A percentile compares a stretch with the other conserved stretches of the same genome.
These are phyloP conservation scores for Dermolepida albohirtum DNA, from an alignment of 2,888 invertebrate genomes.

Conservation along the genomic window DNA sequence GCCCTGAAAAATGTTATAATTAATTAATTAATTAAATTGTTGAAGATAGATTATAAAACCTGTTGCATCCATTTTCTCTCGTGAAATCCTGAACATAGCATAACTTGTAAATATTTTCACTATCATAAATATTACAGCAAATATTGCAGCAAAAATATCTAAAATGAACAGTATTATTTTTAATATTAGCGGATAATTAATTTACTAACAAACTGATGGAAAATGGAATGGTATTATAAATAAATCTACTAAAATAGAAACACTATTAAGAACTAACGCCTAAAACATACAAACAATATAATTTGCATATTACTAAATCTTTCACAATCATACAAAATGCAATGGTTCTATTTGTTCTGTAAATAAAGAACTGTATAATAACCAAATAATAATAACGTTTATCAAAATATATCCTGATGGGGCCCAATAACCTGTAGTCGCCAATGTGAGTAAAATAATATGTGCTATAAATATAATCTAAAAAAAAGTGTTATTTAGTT, in stretches of 20 bases:
- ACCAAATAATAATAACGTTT: constrained; percentile 40
- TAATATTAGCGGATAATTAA: background rate
- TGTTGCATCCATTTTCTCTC: constrained; percentile 35
- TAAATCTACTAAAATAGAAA: constrained; percentile 43
- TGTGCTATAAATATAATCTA: constrained; percentile 45
- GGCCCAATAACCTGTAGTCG: constrained; percentile 43
- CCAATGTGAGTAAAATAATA: constrained; percentile 42
- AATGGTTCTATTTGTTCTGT: constrained; percentile 42
- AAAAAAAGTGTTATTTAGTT: constrained; percentile 15
- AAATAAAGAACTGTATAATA: constrained; percentile 38
- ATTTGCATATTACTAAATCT: constrained; percentile 2
- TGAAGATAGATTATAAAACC: constrained; percentile 38
- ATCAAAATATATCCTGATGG: constrained; percentile 43
- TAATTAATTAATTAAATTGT: no score
- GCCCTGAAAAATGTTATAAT: constrained; percentile 28
- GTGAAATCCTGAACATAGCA: constrained; percentile 28
- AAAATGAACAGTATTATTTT: constrained; percentile 8
- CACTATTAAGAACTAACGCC: constrained; percentile 43
- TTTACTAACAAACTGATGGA: constrained; percentile 28
- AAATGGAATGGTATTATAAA: constrained; percentile 42
- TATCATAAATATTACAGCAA: constrained; percentile 39
- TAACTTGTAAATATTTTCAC: constrained; percentile 38
- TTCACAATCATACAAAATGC: constrained; percentile 39
- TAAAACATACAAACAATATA: constrained; percentile 34
- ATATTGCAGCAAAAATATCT: constrained; percentile 34